Base-by-base conservation (phyloP, 1,140 invertebrate genomes). In the Magallana angulata region DNA sequence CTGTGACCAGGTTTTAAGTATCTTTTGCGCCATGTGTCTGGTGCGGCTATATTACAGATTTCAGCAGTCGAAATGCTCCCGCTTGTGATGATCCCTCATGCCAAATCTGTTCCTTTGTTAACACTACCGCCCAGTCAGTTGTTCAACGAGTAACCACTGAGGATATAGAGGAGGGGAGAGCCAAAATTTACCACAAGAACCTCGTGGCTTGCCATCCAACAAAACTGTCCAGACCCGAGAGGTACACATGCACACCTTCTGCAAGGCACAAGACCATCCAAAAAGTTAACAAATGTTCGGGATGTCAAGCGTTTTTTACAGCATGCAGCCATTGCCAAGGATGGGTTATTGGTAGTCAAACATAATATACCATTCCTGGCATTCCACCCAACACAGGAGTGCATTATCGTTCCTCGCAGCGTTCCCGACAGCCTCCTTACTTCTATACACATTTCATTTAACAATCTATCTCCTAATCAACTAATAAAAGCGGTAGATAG, bases 401-500 rank as follows among this genome's bases (percentile, higher is more conserved):
- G 24, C 14, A 90, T 91, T 80, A 84, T 91, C 12, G 90, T 92
- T n/a, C 89, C 90, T 7, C 80, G 89, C 16, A 7, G 16, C 12
- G 88, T 90, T 12, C 30, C 90, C n/a, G 85, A 91, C 48, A 88
- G 91, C 48, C 59, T 92, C 16, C 1, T 90, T 11, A 90, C 88
- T 18, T 84, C 90, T 36, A 59, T 90, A 58, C 91, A 91, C 76
- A 76, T 91, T 48, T 36, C 36, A 36, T 36, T 7, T n/a, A n/a
- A n/a, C n/a, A n/a, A n/a, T n/a, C n/a, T n/a, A n/a, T n/a, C n/a
- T n/a, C n/a, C n/a, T n/a, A n/a, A n/a, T n/a, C n/a, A n/a, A n/a
- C n/a, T n/a, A n/a, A n/a, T n/a, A n/a, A n/a, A n/a, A n/a, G n/a
- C n/a, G n/a, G n/a, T n/a, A n/a, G n/a, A n/a, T n/a, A n/a, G n/a